These are phyloP conservation scores for Salmo trutta DNA, from an alignment of 2,797 vertebrate genomes.

Conservation along the genomic window DNA sequence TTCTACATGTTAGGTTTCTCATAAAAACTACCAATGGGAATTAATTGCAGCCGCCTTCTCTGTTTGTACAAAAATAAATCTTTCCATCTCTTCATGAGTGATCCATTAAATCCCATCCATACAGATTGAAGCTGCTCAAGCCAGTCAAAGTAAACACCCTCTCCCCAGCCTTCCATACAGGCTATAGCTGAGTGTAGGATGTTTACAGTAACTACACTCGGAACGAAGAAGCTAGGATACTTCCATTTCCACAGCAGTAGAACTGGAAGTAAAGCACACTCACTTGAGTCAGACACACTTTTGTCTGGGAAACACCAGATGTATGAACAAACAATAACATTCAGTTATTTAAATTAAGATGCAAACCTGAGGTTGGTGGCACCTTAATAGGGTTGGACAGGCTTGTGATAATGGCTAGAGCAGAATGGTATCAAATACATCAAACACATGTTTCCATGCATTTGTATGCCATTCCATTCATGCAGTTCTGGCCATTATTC, in stretches of 20 bases:
- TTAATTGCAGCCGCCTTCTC: neutral
- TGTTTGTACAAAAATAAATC: neutral
- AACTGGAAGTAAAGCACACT: neutral
- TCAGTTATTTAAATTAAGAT: too few species aligned
- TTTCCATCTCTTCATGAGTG: neutral
- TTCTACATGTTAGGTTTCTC: neutral
- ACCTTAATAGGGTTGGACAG: too few species aligned
- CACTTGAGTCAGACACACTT: neutral
- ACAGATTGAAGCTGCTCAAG: constrained; percentile 57
- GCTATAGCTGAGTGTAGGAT: constrained; percentile 85
- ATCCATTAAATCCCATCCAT: neutral
- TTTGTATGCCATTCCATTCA: too few species aligned
- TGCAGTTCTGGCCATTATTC: too few species aligned
- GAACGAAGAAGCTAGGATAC: neutral
- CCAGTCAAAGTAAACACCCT: constrained; percentile 83
- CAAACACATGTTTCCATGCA: too few species aligned
- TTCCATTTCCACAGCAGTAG: neutral
- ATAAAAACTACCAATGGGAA: neutral
- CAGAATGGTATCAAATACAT: too few species aligned
- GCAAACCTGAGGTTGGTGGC: too few species aligned
- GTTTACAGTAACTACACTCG: constrained; percentile 78
- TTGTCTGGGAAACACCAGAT: too few species aligned
- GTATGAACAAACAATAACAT: too few species aligned
- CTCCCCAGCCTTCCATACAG: constrained; percentile 66
- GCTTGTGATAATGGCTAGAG: too few species aligned